Conservation (phyloP, 2,113 vertebrate genomes). For the Macquaria australasica region DNA sequence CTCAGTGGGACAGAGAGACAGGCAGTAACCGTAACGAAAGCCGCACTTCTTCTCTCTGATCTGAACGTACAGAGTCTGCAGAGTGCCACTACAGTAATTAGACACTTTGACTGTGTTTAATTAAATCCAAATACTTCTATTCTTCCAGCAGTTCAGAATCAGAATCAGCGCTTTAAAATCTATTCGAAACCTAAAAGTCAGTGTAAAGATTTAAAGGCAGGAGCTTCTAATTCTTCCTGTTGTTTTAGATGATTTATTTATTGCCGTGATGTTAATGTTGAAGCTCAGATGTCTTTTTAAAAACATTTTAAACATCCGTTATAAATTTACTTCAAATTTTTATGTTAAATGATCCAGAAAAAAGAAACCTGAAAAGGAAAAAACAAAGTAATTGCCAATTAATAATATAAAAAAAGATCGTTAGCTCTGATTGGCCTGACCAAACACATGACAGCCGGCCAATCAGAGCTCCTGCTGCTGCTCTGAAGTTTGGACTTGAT, state of each 20-base stretch:
- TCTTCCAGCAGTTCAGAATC: neutral
- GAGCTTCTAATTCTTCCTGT: neutral
- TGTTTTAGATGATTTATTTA: neutral
- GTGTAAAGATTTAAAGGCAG: neutral
- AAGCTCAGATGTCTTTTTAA: neutral
- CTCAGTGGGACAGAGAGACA: neutral
- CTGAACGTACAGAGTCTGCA: neutral
- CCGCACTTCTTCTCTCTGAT: conserved; percentile 4
- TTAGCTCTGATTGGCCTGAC: too few species aligned
- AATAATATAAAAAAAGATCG: neutral
- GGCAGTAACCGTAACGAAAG: neutral
- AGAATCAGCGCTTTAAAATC: neutral
- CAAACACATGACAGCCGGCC: too few species aligned
- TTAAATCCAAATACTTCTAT: neutral
- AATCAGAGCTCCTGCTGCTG: too few species aligned
- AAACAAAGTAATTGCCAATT: neutral
- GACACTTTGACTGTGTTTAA: neutral
- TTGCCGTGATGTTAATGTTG: neutral
- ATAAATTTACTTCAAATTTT: neutral
- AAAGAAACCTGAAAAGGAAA: neutral
- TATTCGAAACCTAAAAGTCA: neutral
- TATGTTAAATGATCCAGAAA: neutral
- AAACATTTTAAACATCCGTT: neutral
- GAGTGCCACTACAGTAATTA: neutral
- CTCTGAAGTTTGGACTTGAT: too few species aligned